Conservation (phyloP, 2,888 invertebrate genomes). For the Maniola hyperantus region DNA sequence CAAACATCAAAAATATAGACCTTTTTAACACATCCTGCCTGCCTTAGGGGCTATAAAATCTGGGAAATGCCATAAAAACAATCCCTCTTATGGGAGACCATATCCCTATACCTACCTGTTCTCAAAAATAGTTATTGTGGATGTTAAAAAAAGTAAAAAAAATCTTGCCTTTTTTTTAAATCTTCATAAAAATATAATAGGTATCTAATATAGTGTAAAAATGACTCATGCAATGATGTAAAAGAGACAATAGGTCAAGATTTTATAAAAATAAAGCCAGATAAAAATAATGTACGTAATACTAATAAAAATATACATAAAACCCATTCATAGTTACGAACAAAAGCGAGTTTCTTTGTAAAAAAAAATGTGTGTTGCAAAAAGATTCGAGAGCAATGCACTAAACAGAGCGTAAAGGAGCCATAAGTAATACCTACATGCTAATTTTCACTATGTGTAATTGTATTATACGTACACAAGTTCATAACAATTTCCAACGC, state of each 20-base stretch:
- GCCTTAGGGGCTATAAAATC: constrained; percentile 13
- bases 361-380: constrained; percentile 73
- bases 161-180: neutral
- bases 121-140: neutral
- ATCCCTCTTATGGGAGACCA: neutral
- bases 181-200: too few species aligned
- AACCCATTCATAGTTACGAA: constrained; percentile 33
- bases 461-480: constrained; percentile 58
- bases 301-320: constrained; percentile 18
- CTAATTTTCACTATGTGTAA: constrained; percentile 74
- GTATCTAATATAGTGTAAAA: neutral
- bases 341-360: constrained; percentile 39
- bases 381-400: constrained; percentile 69
- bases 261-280: constrained; percentile 8
- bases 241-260: constrained; percentile 9
- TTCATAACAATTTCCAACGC: constrained; percentile 68
- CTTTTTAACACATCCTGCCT: too few species aligned
- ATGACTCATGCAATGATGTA: constrained; percentile 10
- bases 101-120: too few species aligned
- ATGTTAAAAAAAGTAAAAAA: neutral
- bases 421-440: constrained; percentile 79
- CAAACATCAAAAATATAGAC: neutral
- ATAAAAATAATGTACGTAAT: constrained; percentile 15
- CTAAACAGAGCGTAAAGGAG: constrained; percentile 77
- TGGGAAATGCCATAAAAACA: neutral